Conservation (phyloP, 2,113 vertebrate species). For the Tupaia chinensis region DNA sequence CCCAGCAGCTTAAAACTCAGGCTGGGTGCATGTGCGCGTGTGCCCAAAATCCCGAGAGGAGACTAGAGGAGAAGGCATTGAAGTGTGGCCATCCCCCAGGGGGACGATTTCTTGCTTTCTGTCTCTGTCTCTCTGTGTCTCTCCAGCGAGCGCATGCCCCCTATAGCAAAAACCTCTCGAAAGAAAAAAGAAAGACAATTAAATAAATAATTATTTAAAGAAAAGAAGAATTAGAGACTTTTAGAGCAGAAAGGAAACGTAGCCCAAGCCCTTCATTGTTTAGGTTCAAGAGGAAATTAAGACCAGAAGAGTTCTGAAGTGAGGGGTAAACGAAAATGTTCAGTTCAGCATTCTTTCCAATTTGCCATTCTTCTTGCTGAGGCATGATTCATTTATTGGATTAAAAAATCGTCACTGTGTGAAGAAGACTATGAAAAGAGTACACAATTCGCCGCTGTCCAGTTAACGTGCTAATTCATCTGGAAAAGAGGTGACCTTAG, state of each 20-base stretch:
- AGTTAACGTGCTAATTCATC: neutral
- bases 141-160: too few relatives aligned
- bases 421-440: neutral
- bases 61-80: too few relatives aligned
- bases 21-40: too few relatives aligned
- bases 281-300: neutral
- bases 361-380: neutral
- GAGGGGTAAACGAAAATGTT: neutral
- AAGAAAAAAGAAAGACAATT: too few relatives aligned
- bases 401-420: too few relatives aligned
- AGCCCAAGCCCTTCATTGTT: neutral
- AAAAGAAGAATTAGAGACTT: neutral
- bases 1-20: too few relatives aligned
- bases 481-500: neutral
- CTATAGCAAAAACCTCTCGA: too few relatives aligned
- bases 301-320: neutral
- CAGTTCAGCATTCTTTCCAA: neutral
- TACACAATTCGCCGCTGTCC: neutral
- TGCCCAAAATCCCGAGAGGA: too few relatives aligned
- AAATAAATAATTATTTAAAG: neutral
- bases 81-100: too few relatives aligned
- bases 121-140: too few relatives aligned
- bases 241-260: neutral
- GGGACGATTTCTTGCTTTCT: too few relatives aligned
- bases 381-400: neutral